These are phyloP conservation scores for Phyllopteryx taeniolatus DNA, from an alignment of 2,113 vertebrate species.

Conservation along the genomic window DNA sequence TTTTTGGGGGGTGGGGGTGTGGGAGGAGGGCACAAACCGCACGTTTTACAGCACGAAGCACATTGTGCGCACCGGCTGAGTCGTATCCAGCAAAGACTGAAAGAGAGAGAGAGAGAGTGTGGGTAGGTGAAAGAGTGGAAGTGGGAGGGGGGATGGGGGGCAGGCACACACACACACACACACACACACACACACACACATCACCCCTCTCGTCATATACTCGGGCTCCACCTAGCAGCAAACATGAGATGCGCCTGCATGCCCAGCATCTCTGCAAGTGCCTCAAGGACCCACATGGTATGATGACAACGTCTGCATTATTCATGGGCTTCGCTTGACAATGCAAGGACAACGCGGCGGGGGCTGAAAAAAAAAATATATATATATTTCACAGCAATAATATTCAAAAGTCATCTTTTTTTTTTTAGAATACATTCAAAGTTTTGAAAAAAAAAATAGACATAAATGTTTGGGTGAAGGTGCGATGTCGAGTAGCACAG, in stretches of 20 bases:
- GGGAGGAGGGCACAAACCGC: background rate
- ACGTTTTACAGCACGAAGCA: background rate
- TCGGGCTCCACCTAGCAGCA: slow-evolving; percentile 77
- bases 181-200: slow-evolving; percentile 39
- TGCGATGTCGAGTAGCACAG: too few species aligned
- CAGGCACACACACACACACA: too few species aligned
- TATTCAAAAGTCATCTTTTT: too few species aligned
- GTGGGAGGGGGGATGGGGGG: slow-evolving; percentile 37
- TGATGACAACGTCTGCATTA: slow-evolving; percentile 33
- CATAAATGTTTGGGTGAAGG: too few species aligned
- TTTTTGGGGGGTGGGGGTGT: background rate
- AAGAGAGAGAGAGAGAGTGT: background rate
- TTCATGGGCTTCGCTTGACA: background rate
- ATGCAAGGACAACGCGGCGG: too few species aligned
- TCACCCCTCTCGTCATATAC: slow-evolving; percentile 61
- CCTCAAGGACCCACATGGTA: slow-evolving; percentile 22
- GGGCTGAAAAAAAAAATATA: too few species aligned
- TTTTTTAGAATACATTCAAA: too few species aligned
- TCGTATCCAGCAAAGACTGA: slow-evolving; percentile 2
- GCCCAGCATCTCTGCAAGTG: background rate
- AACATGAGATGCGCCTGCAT: slow-evolving; percentile 19
- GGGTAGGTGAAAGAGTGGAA: background rate
- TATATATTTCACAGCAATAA: too few species aligned
- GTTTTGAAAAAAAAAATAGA: too few species aligned
- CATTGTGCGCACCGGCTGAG: background rate